These are phyloP conservation scores for Callopanchax toddi DNA, from an alignment of 2,113 vertebrate genomes.

Conservation along the genomic window DNA sequence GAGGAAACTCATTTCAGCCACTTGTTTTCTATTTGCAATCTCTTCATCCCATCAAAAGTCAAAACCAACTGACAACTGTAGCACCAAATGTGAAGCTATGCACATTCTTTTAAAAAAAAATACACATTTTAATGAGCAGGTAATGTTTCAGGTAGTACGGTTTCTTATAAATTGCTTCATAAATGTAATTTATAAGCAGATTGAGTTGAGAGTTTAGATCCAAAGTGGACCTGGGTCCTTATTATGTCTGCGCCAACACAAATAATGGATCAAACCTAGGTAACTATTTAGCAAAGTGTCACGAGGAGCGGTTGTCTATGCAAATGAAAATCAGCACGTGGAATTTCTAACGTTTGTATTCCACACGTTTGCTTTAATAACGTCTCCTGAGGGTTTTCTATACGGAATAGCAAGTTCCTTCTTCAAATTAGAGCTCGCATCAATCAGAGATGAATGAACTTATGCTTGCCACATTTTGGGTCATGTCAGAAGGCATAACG, in stretches of 20 bases:
- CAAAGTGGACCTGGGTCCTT: too few species aligned
- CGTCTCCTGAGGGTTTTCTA: slow-evolving; percentile 77
- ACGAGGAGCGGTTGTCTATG: background rate
- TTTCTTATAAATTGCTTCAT: too few species aligned
- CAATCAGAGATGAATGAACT: slow-evolving; percentile 79
- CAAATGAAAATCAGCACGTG: slow-evolving; percentile 28
- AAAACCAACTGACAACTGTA: too few species aligned
- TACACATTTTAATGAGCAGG: too few species aligned
- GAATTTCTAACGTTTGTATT: slow-evolving; percentile 43
- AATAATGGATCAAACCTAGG: background rate
- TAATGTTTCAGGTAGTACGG: too few species aligned
- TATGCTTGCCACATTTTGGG: slow-evolving; percentile 86
- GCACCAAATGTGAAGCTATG: too few species aligned
- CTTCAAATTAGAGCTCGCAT: slow-evolving; percentile 79
- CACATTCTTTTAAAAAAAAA: too few species aligned
- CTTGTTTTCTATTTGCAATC: too few species aligned
- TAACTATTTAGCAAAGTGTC: background rate
- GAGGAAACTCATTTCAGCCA: too few species aligned
- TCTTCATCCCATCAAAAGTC: too few species aligned
- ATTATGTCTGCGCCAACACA: background rate
- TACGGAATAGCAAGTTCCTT: slow-evolving; percentile 80
- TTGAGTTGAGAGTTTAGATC: background rate
- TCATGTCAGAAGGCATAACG: slow-evolving; percentile 86
- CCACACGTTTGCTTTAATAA: slow-evolving; percentile 53
- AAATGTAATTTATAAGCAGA: too few species aligned